Evolutionary conservation across 1,140 invertebrate species (phyloP), one percentile per base, ranked within the genome.

Genomic region (Fopius arisanus): DNA sequence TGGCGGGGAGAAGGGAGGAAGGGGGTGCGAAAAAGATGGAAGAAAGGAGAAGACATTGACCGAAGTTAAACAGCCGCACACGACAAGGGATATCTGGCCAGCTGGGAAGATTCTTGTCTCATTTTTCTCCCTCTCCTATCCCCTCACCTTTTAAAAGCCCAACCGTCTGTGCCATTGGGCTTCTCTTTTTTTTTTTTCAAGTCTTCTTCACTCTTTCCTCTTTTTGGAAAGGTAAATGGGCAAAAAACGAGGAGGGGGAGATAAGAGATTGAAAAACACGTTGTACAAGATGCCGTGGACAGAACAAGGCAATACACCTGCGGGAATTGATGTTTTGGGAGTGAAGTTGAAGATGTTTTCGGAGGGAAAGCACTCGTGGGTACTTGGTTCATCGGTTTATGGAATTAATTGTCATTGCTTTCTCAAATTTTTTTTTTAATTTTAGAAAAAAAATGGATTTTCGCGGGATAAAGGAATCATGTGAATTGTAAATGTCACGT

Each of bases 41-140:
- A 77, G 78, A 75, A 80, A 78, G 78, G 75, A 81, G 78, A 82
- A 88, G 86, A 88, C 87, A 87, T 87, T 87, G 87, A 87, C 87
- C 86, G 87, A 86, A 85, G 29, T 65, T 80, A 79, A 83, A 83
- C 79, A 85, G 81, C 83, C 82, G 81, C 78, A 75, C 83, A 77
- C 81, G 83, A 84, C 82, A 80, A 81, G 81, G 65, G 62, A 37
- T 31, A 40, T 76, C 77, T 79, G 77, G 80, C 84, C 84, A 86
- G 83, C 83, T 86, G 83, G 84, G 83, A 85, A 79, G 77, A 77
- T 77, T 70, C 74, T 70, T 70, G 41, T 71, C 59, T 67, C 65
- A 31, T 65, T 65, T 31, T 65, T 65, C 3, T 16, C 0, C n/a
- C 29, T 33, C 62, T 65, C 29, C n/a, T n/a, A 43, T 1, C 43